A percentile compares a stretch with the other conserved stretches of the same genome.
Evolutionary conservation across 2,113 vertebrate species (phyloP).

Genomic region (Poecile atricapillus): DNA sequence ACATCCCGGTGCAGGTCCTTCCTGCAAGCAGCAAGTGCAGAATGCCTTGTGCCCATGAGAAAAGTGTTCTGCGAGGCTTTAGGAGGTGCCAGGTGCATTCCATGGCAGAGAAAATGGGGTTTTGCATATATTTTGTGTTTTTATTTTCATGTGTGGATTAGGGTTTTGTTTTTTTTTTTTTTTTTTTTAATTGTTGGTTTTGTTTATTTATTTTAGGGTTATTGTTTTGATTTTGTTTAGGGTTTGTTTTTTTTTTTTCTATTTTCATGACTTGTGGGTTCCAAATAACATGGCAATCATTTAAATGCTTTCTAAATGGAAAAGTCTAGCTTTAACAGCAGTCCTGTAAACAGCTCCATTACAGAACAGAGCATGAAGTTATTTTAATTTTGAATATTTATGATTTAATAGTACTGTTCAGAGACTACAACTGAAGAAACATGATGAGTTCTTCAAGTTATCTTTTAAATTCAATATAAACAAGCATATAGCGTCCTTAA

Average conservation of each 20-base stretch:
- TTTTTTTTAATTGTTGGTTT: not conserved
- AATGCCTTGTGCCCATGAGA: not conserved
- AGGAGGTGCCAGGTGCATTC: not conserved
- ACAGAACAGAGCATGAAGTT: not conserved
- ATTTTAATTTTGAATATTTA: slow-evolving; percentile 6
- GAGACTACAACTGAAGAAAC: slow-evolving; percentile 4
- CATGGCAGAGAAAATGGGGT: rapidly evolving
- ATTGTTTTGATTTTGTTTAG: not conserved
- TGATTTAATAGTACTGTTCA: not conserved
- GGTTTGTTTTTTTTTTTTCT: not conserved
- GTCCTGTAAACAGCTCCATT: not conserved
- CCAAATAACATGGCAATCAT: not conserved
- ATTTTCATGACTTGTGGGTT: not conserved
- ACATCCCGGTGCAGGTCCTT: not conserved
- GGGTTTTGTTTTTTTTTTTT: not conserved
- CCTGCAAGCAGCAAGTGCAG: rapidly evolving
- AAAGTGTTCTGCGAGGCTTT: not conserved
- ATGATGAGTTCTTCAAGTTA: slow-evolving; percentile 26
- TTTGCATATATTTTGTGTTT: not conserved
- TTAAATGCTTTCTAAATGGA: not conserved
- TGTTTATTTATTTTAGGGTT: not conserved
- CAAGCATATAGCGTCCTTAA: slow-evolving; percentile 60
- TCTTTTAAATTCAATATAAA: slow-evolving; percentile 51
- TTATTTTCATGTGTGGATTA: not conserved
- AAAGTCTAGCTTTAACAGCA: not conserved